Conservation (phyloP, 2,797 vertebrate genomes). For the Otus scops region DNA sequence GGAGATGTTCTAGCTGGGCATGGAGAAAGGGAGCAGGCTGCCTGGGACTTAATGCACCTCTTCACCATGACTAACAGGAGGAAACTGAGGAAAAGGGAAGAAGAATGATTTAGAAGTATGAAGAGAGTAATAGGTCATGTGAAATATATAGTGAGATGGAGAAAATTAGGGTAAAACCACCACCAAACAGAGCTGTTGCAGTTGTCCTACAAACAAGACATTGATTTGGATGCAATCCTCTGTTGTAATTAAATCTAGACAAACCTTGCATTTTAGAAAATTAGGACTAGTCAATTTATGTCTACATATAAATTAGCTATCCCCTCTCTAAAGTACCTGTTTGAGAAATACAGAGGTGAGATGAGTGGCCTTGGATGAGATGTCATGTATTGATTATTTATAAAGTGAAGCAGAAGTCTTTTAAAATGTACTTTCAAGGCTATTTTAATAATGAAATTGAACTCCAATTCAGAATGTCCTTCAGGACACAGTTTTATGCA, state of each 20-base stretch:
- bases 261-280: not conserved
- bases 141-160: not conserved
- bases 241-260: not conserved
- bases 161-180: not conserved
- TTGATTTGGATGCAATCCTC: not conserved
- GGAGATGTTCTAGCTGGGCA: not conserved
- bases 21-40: not conserved
- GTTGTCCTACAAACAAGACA: not conserved
- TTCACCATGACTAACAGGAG: not conserved
- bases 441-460: not conserved
- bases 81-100: not conserved
- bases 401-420: not conserved
- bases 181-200: not conserved
- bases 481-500: not conserved
- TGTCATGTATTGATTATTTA: not conserved
- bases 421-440: not conserved
- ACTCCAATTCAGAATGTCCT: not conserved
- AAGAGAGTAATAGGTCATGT: not conserved
- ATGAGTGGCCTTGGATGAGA: not conserved
- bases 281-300: not conserved
- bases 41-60: not conserved
- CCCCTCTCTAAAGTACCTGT: not conserved
- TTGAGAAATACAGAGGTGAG: not conserved
- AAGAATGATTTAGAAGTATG: not conserved
- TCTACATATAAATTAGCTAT: not conserved